Evolutionary conservation across 2,888 invertebrate genomes (phyloP).

Genomic region (Eueremaeus valkanovi): DNA sequence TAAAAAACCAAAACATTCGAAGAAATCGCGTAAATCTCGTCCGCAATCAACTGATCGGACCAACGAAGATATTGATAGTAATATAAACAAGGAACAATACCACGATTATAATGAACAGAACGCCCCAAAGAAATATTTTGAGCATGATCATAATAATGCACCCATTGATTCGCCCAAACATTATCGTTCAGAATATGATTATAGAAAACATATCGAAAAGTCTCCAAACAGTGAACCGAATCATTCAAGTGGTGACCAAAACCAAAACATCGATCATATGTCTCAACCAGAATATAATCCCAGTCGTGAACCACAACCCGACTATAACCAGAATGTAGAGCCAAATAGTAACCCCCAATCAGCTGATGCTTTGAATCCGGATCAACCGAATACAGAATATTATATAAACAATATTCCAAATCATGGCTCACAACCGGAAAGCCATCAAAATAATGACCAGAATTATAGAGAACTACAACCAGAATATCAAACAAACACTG

Average conservation of each 20-base stretch:
- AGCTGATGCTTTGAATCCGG: not conserved
- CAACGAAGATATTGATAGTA: too few relatives aligned
- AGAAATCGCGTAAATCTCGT: too few relatives aligned
- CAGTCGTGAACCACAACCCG: not conserved
- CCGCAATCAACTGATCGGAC: too few relatives aligned
- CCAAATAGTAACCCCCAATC: not conserved
- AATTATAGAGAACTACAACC: not conserved
- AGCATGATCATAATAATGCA: too few relatives aligned
- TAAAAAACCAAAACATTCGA: not conserved
- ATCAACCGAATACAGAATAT: not conserved
- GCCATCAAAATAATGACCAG: not conserved
- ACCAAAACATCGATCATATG: not conserved
- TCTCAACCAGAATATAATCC: not conserved
- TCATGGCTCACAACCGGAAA: not conserved
- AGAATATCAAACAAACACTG: not conserved
- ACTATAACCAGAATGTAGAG: not conserved
- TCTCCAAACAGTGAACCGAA: too few relatives aligned
- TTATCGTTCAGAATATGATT: too few relatives aligned
- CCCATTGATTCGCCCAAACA: too few relatives aligned
- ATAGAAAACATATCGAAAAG: too few relatives aligned
- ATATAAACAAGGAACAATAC: too few relatives aligned
- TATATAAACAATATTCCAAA: not conserved
- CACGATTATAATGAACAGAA: not conserved
- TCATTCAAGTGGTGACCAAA: not conserved
- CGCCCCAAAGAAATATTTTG: too few relatives aligned